Conservation (phyloP, 1,140 invertebrate species). For the Phocides pigmalion region DNA sequence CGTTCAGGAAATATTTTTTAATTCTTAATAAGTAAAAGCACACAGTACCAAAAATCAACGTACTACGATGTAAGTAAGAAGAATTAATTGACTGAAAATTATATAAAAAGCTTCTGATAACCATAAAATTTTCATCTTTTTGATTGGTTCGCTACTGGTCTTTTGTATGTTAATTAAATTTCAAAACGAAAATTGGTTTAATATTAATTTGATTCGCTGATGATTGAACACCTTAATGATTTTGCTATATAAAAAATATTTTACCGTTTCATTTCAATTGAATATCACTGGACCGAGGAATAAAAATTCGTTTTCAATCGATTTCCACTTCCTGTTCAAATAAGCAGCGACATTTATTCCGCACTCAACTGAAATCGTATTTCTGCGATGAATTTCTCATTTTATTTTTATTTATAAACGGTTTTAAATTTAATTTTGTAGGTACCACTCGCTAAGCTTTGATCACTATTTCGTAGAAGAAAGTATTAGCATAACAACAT, state of each 20-base stretch:
- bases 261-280: constrained; percentile 17
- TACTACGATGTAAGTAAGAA: too few species aligned
- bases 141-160: too few species aligned
- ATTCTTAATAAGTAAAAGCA: too few species aligned
- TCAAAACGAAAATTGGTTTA: not conserved
- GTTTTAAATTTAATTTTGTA: not conserved
- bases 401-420: too few species aligned
- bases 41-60: too few species aligned
- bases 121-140: too few species aligned
- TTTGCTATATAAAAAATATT: constrained; percentile 13
- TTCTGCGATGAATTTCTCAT: not conserved
- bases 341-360: constrained; percentile 2
- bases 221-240: constrained; percentile 1
- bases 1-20: too few species aligned
- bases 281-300: constrained; percentile 13
- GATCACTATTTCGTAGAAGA: too few species aligned
- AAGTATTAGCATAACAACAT: too few species aligned
- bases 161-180: too few species aligned
- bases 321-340: constrained; percentile 19
- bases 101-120: too few species aligned
- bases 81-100: too few species aligned
- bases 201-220: constrained; percentile 5
- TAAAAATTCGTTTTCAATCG: constrained; percentile 20
- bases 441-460: not conserved
- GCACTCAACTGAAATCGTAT: constrained; percentile 3